phyloP scores from a whole-genome alignment of 2,113 vertebrate genomes.

The Atractosteus spatula region DNA sequence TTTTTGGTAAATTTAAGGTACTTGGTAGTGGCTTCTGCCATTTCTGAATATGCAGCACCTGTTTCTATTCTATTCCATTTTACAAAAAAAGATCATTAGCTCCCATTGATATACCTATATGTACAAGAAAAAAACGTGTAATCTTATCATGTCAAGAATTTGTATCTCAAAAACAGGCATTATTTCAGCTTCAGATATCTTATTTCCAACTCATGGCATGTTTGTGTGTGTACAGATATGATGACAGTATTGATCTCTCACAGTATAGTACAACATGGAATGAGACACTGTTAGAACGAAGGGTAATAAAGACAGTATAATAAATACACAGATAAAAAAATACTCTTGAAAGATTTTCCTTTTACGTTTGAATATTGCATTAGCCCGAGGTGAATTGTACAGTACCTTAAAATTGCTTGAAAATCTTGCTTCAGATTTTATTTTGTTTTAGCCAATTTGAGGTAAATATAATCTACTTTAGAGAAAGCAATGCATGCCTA shows the following conservation, averaged over 20 bases:
- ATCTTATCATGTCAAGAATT: neutral
- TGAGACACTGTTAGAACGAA: constrained; percentile 37
- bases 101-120: constrained; percentile 10
- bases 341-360: constrained; percentile 61
- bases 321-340: constrained; percentile 49
- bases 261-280: too few species aligned
- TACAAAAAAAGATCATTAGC: neutral
- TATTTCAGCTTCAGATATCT: constrained; percentile 19
- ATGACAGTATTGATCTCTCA: constrained; percentile 23
- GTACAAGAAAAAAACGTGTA: neutral
- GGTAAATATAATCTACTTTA: neutral
- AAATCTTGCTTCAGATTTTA: too few species aligned
- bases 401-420: too few species aligned
- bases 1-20: constrained; percentile 24
- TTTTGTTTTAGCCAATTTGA: too few species aligned
- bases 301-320: constrained; percentile 58
- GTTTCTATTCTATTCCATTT: constrained; percentile 35
- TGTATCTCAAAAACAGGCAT: constrained; percentile 19
- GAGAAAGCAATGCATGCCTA: neutral
- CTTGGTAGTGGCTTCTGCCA: constrained; percentile 32
- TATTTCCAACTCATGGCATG: constrained; percentile 26
- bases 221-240: constrained; percentile 31
- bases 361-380: constrained; percentile 34
- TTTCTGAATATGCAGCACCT: constrained; percentile 36
- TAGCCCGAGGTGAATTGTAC: too few species aligned